These are phyloP conservation scores for Dicyrtoma fusca DNA, from an alignment of 2,888 invertebrate species.

Conservation along the genomic window DNA sequence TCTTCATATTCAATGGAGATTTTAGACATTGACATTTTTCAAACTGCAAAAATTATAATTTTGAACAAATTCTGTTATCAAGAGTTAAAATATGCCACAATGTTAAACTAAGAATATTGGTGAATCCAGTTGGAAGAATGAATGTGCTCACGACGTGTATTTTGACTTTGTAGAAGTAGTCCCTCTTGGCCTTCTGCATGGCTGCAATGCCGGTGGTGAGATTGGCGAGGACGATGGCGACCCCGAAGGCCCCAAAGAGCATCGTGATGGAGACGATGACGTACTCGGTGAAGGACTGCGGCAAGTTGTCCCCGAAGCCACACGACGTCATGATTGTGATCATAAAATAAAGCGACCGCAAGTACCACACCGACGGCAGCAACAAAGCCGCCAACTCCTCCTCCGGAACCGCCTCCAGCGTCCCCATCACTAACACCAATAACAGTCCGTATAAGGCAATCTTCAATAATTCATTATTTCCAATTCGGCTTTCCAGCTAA, in stretches of 20 bases:
- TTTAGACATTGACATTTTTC: too few species aligned
- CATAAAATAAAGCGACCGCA: slow-evolving; percentile 46
- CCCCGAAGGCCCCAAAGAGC: slow-evolving; percentile 48
- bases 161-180: slow-evolving; percentile 49
- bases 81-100: too few species aligned
- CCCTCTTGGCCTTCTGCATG: slow-evolving; percentile 42
- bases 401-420: not conserved
- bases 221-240: slow-evolving; percentile 48
- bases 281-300: slow-evolving; percentile 44
- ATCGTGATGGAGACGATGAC: slow-evolving; percentile 43
- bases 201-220: slow-evolving; percentile 47
- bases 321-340: slow-evolving; percentile 46
- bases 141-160: slow-evolving; percentile 40
- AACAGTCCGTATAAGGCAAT: too few species aligned
- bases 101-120: too few species aligned
- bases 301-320: slow-evolving; percentile 51
- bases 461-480: too few species aligned
- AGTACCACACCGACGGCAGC: slow-evolving; percentile 46
- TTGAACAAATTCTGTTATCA: too few species aligned
- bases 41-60: too few species aligned
- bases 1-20: too few species aligned
- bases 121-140: too few species aligned
- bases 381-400: not conserved
- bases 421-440: not conserved
- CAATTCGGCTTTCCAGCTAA: too few species aligned